phyloP scores from a whole-genome alignment of 2,797 vertebrate species.

The Enteromius unitaeniatus region DNA sequence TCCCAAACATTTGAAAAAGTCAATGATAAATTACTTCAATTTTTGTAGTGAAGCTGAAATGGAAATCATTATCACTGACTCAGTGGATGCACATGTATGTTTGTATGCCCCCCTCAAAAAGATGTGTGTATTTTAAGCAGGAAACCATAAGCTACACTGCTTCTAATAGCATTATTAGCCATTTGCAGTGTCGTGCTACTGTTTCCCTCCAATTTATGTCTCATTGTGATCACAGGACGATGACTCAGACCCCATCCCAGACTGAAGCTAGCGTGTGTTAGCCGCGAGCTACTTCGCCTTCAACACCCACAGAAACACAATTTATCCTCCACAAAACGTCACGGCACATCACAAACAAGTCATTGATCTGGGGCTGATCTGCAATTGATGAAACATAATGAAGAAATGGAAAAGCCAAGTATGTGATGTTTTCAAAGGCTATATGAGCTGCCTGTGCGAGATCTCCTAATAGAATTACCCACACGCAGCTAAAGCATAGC shows the following conservation, averaged over 20 bases:
- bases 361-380: conserved; percentile 24
- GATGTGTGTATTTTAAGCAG: not conserved
- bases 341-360: conserved; percentile 29
- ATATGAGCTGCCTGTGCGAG: not conserved
- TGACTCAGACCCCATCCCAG: conserved; percentile 54
- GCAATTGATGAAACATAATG: conserved; percentile 32
- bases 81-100: not conserved
- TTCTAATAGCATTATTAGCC: conserved; percentile 11
- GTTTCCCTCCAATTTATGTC: conserved; percentile 35
- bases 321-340: not conserved
- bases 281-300: conserved; percentile 4
- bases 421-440: conserved; percentile 28
- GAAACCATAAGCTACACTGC: not conserved
- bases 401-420: conserved; percentile 32
- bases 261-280: conserved; percentile 32
- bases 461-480: conserved; percentile 52
- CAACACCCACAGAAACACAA: conserved; percentile 26
- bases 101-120: not conserved
- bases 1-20: not conserved
- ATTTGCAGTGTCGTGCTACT: conserved; percentile 38
- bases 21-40: not conserved
- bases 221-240: conserved; percentile 6
- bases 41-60: too few relatives aligned
- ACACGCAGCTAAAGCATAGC: conserved; percentile 45
- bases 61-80: too few relatives aligned